phyloP scores from a whole-genome alignment of 2,797 vertebrate species.

The Ataeniobius toweri region DNA sequence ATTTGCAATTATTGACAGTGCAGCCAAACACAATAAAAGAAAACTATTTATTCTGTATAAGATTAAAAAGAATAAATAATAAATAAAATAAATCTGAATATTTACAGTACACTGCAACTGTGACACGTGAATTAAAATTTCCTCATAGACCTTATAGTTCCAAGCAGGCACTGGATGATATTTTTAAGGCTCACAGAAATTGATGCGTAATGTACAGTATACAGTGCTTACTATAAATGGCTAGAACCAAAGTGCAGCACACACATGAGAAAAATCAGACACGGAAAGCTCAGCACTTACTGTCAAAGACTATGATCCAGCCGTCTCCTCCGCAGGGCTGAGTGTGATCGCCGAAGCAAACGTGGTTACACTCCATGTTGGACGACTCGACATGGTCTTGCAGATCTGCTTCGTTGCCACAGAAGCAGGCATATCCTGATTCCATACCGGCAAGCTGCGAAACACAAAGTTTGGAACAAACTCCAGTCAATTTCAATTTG shows the following conservation, averaged over 20 bases:
- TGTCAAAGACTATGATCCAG: slow-evolving; percentile 94
- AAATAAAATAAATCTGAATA: neutral
- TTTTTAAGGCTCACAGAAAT: neutral
- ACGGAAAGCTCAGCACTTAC: slow-evolving; percentile 77
- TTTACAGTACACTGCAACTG: neutral
- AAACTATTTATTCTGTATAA: neutral
- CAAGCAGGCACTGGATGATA: neutral
- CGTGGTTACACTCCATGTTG: slow-evolving; percentile 93
- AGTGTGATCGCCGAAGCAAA: slow-evolving; percentile 96
- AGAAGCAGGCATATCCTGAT: slow-evolving; percentile 97
- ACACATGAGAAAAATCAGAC: neutral
- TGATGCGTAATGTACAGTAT: neutral
- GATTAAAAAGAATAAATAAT: neutral
- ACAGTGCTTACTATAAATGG: no score
- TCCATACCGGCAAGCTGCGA: slow-evolving; percentile 95
- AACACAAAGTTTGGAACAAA: slow-evolving; percentile 45
- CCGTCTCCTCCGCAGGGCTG: slow-evolving; percentile 97
- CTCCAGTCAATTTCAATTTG: slow-evolving; percentile 20
- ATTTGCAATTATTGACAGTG: neutral
- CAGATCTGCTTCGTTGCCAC: slow-evolving; percentile 92
- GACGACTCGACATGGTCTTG: slow-evolving; percentile 87
- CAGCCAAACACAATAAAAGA: neutral
- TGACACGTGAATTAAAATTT: neutral
- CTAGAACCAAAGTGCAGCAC: neutral
- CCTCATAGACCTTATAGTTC: neutral